These are phyloP conservation scores for Pyrocoelia pectoralis DNA, from an alignment of 2,888 invertebrate species.

Conservation along the genomic window DNA sequence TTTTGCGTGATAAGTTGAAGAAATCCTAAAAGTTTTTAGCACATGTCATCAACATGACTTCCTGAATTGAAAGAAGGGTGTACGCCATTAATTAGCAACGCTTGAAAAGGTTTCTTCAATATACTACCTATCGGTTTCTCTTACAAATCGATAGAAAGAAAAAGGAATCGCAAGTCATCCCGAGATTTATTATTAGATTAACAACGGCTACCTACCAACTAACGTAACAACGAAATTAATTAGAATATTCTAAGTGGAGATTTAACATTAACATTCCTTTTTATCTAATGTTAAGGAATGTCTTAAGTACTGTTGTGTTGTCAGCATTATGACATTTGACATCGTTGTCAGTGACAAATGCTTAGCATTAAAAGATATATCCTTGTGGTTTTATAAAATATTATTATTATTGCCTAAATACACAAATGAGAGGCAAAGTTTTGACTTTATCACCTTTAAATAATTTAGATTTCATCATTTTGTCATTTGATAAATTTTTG, in stretches of 20 bases:
- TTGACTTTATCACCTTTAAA: too few relatives aligned
- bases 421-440: too few relatives aligned
- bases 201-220: background rate
- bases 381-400: background rate
- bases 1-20: too few relatives aligned
- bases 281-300: slow-evolving; percentile 3
- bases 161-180: background rate
- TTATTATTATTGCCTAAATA: too few relatives aligned
- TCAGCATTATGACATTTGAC: slow-evolving; percentile 1
- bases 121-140: background rate
- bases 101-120: background rate
- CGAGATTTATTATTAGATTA: slow-evolving; percentile 7
- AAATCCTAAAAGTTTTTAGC: slow-evolving; percentile 10
- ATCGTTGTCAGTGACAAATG: background rate
- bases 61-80: background rate
- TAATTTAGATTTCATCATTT: background rate
- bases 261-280: slow-evolving; percentile 3
- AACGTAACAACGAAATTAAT: slow-evolving; percentile 3
- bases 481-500: background rate
- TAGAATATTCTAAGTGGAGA: background rate
- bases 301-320: background rate
- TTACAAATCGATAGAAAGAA: background rate
- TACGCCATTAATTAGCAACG: background rate
- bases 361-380: background rate
- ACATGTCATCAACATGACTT: slow-evolving; percentile 12